Base-by-base conservation (phyloP, 2,888 invertebrate genomes). In the Agapostemon virescens region DNA sequence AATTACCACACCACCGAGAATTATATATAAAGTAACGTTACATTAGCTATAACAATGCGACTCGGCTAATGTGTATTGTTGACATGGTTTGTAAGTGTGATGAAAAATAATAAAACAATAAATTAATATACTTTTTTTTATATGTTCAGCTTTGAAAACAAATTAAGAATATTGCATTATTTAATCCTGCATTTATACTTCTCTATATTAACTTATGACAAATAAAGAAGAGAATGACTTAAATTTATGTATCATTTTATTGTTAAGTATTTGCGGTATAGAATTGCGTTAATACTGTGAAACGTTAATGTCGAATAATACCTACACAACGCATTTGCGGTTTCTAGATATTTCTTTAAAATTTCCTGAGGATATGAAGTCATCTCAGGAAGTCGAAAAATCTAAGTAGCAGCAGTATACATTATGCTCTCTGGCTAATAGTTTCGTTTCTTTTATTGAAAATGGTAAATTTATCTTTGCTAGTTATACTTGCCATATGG, bases 141-240 rank as follows among this genome's bases (percentile, higher is more conserved):
- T 83, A 77, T 70, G 81, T 81, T 86, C 73, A 81, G 77, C 82
- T 79, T 81, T 74, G 71, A 84, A 80, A 80, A 77, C 79, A 77
- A 84, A 26, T 79, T 74, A 68, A 72, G 63, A 78, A 79, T 83
- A 86, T 81, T 84, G 77, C 85, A 85, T 89, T 88, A 89, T 83
- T 89, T 86, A 87, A 88, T 88, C 87, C 84, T 86, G 86, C 86
- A 89, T 89, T 90, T 88, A 88, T 89, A 88, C 85, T 81, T 88
- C 83, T 84, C 86, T 84, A 88, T 89, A 88, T 89, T 85, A 82
- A 88, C 85, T 85, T 84, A 87, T 84, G 82, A 86, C 74, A 80
- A 89, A 88, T 88, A 87, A 85, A 88, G 74, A 70, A 82, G 85
- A 87, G 74, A 73, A 74, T 23, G 71, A 67, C 11, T 55, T 55